These are phyloP conservation scores for Agonum fuliginosum DNA, from an alignment of 2,888 invertebrate species.

Conservation along the genomic window DNA sequence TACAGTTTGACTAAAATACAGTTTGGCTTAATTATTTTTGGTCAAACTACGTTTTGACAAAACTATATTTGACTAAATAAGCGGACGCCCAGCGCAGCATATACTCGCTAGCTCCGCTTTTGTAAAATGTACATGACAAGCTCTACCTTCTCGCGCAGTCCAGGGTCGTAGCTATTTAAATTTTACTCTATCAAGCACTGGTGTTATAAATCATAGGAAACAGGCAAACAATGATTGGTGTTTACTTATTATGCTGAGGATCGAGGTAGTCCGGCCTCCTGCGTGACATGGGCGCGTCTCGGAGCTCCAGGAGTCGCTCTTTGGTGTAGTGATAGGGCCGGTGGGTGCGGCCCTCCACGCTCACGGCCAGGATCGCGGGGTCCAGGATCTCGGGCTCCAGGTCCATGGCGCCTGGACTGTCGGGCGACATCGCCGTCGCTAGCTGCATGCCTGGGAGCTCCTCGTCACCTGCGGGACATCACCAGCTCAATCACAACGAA, in stretches of 20 bases:
- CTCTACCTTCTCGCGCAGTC: no score
- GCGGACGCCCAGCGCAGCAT: no score
- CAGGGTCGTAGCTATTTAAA: no score
- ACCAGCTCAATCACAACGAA: no score
- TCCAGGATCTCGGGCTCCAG: slow-evolving; percentile 69
- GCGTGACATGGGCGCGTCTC: slow-evolving; percentile 82
- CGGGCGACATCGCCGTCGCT: slow-evolving; percentile 71
- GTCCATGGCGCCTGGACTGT: slow-evolving; percentile 36
- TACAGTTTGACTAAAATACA: no score
- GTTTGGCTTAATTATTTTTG: no score
- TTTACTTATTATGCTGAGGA: slow-evolving; percentile 76
- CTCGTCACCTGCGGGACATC: slow-evolving; percentile 72
- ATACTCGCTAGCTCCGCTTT: no score
- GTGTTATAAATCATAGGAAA: not conserved
- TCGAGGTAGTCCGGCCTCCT: slow-evolving; percentile 83
- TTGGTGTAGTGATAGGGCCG: slow-evolving; percentile 76
- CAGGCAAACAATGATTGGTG: slow-evolving; percentile 20
- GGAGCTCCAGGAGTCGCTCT: slow-evolving; percentile 83
- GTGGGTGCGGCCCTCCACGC: slow-evolving; percentile 71
- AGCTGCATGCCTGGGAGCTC: slow-evolving; percentile 74
- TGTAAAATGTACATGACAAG: no score
- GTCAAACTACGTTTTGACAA: no score
- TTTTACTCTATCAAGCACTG: no score
- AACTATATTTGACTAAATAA: no score
- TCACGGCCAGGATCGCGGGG: slow-evolving; percentile 77